phyloP scores from a whole-genome alignment of 2,888 invertebrate species.

The Eurois occulta region DNA sequence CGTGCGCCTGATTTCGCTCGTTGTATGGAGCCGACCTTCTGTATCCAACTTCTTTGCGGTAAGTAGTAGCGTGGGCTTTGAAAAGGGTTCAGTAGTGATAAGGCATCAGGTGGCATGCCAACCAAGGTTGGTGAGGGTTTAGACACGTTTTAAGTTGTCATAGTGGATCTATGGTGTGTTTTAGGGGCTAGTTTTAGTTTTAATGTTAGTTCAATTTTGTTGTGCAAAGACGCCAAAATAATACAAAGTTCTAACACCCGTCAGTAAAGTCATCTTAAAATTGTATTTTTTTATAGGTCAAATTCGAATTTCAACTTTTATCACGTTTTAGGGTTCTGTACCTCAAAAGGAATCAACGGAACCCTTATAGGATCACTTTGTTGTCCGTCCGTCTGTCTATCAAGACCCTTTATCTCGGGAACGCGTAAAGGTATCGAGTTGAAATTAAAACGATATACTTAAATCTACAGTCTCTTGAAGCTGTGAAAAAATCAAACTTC shows the following conservation, averaged over 20 bases:
- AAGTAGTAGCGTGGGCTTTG: slow-evolving; percentile 47
- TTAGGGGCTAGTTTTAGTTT: not conserved
- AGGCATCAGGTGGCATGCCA: slow-evolving; percentile 60
- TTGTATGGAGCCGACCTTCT: slow-evolving; percentile 2
- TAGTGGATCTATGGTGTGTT: slow-evolving; percentile 46
- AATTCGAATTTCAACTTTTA: no score
- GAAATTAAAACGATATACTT: no score
- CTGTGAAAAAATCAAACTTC: no score
- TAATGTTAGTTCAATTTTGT: slow-evolving; percentile 12
- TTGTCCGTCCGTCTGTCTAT: no score
- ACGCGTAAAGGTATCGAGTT: no score
- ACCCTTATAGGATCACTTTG: no score
- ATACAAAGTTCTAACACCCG: not conserved
- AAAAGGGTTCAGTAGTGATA: slow-evolving; percentile 62
- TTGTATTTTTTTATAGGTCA: no score
- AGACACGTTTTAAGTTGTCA: slow-evolving; percentile 65
- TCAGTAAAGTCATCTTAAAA: not conserved
- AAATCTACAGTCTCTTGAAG: no score
- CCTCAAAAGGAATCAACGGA: no score
- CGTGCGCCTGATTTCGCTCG: accelerated
- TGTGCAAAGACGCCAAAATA: not conserved
- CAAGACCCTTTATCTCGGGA: no score
- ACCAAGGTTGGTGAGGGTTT: slow-evolving; percentile 54
- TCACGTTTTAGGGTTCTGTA: no score
- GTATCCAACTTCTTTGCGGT: not conserved